Conservation (phyloP, 2,888 invertebrate genomes). For the Philhelius pedissequus region DNA sequence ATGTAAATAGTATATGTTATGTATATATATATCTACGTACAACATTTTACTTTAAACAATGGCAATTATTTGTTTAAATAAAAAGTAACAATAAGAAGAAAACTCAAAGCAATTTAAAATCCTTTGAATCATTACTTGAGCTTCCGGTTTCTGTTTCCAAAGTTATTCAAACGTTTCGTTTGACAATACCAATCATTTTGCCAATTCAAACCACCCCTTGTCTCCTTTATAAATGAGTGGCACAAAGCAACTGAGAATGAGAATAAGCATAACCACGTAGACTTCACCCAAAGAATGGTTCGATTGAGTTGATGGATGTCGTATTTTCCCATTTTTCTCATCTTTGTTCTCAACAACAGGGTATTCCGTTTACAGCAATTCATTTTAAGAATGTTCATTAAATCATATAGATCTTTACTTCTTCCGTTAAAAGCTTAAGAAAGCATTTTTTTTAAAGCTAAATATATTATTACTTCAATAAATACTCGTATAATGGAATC, state of each 20-base stretch:
- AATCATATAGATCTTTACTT: no score
- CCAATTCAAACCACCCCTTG: conserved; percentile 44
- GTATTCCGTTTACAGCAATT: conserved; percentile 10
- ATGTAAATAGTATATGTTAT: neutral
- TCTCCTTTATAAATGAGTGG: conserved; percentile 20
- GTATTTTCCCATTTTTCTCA: conserved; percentile 19
- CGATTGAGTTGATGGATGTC: conserved; percentile 37
- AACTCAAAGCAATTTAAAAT: conserved; percentile 74
- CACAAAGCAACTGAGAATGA: conserved; percentile 37
- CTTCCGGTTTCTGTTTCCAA: conserved; percentile 71
- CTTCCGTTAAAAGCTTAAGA: no score
- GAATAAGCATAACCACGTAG: conserved; percentile 46
- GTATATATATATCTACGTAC: neutral
- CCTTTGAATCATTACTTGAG: conserved; percentile 77
- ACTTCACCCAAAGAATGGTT: conserved; percentile 43
- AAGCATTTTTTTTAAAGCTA: no score
- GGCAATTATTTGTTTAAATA: neutral
- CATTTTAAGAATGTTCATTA: neutral
- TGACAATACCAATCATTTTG: conserved; percentile 57
- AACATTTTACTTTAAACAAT: neutral
- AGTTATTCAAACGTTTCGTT: conserved; percentile 58
- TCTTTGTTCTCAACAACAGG: conserved; percentile 22
- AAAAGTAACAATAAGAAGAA: conserved; percentile 68
- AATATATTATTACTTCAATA: no score
- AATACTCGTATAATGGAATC: no score